Evolutionary conservation across 2,113 vertebrate species (phyloP), one percentile per base, ranked within the genome.

Genomic region (Gopherus evgoodei): DNA sequence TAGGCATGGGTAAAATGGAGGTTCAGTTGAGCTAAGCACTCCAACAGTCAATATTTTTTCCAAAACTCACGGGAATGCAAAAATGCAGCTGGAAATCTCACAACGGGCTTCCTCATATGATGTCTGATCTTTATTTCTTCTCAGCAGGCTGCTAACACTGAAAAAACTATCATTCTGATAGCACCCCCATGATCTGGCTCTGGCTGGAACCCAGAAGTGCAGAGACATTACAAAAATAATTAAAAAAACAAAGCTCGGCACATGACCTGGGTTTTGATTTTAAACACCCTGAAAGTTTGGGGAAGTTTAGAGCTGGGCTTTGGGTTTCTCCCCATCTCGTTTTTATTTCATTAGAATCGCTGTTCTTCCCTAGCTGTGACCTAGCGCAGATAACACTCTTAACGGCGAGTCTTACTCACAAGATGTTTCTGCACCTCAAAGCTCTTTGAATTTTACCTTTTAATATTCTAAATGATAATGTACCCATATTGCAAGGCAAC

Each of bases 391-490:
- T 6, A 93, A 90, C 5, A 19, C 11, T 83, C 78, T n/a, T 59
- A 83, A 75, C 16, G 85, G 62, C 29, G 0, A 91, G 31, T 13
- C 10, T 50, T 79, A 5, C 5, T 5, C 11, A 47, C 35, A 65
- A 21, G 1, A 1, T 25, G 3, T 17, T 92, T 79, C 90, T 25
- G 24, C 44, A 19, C 25, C 35, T 50, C 44, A 84, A 44, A 50
- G 13, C 62, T 11, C 56, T 93, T 87, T 89, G n/a, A 88, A 82
- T 4, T 4, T 42, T 76, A 59, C 4, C 17, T 95, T 93, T 90
- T 56, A 88, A 85, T 2, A 44, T 84, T 87, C 25, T 59, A 79
- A 84, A 79, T 78, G 54, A 11, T 54, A 31, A 19, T 31, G 4
- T 65, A 86, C 72, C 56, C 3, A 8, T 62, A 86, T 83, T 87